phyloP scores from a whole-genome alignment of 2,797 vertebrate genomes.

The Pristis pectinata region DNA sequence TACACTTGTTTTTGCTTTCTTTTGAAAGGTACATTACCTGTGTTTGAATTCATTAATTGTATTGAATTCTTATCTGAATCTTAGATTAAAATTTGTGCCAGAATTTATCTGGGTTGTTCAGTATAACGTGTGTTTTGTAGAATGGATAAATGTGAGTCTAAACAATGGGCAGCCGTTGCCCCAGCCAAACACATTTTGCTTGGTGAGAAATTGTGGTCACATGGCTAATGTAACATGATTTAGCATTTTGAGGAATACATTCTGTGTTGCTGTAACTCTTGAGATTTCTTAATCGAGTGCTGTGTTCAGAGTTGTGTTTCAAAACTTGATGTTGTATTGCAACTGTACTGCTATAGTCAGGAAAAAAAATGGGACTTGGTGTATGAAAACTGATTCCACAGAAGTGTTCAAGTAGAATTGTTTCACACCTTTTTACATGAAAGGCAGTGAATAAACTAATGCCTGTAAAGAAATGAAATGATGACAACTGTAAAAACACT shows the following conservation, averaged over 20 bases:
- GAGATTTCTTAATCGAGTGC: neutral
- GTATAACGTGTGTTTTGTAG: neutral
- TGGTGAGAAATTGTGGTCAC: neutral
- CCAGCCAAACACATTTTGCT: neutral
- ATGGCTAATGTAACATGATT: neutral
- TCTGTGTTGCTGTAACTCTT: neutral
- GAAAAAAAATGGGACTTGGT: neutral
- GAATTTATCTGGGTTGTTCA: neutral
- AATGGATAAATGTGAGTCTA: neutral
- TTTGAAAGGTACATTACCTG: no score
- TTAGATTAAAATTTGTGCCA: neutral
- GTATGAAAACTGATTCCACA: no score
- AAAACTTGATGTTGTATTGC: neutral
- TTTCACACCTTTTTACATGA: neutral
- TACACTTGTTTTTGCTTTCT: neutral
- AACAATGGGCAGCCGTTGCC: neutral
- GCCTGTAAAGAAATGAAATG: neutral
- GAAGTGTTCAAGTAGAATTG: neutral
- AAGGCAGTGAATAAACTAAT: neutral
- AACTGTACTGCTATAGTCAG: neutral
- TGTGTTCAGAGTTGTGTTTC: neutral
- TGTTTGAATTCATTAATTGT: neutral
- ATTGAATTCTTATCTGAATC: neutral
- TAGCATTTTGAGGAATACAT: neutral
- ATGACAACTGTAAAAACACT: neutral